Evolutionary conservation across 2,888 invertebrate species (phyloP).

Genomic region (Andrena praecox): DNA sequence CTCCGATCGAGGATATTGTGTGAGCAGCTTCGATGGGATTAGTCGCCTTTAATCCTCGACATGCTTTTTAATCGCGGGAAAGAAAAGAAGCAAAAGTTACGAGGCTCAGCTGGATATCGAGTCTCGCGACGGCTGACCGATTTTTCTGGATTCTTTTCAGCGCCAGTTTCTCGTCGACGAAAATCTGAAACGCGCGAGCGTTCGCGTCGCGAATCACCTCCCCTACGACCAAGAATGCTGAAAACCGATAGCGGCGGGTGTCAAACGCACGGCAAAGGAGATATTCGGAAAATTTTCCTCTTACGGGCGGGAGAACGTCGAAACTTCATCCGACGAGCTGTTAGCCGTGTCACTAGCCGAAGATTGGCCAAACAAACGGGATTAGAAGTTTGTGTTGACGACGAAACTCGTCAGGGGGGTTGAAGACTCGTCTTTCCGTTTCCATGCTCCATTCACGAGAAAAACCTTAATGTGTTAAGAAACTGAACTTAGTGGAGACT

Average conservation of each 20-base stretch:
- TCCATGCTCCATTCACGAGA: not conserved
- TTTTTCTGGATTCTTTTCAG: conserved; percentile 27
- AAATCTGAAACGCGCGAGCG: no score
- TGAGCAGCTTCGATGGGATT: conserved; percentile 7
- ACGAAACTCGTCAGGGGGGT: not conserved
- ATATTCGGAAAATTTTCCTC: conserved; percentile 29
- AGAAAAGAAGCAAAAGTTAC: conserved; percentile 17
- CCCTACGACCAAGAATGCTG: conserved; percentile 17
- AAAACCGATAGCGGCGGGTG: conserved; percentile 34
- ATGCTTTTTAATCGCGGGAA: conserved; percentile 34
- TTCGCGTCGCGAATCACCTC: not conserved
- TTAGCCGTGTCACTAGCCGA: conserved; percentile 10
- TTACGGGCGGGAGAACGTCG: not conserved
- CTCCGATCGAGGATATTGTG: conserved; percentile 11
- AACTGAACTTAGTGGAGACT: not conserved
- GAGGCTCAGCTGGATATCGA: conserved; percentile 28
- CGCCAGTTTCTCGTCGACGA: conserved; percentile 18
- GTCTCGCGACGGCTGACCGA: conserved; percentile 32
- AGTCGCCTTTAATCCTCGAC: conserved; percentile 22
- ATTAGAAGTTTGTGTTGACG: conserved; percentile 17
- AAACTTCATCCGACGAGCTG: conserved; percentile 27
- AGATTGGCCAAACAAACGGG: conserved; percentile 33
- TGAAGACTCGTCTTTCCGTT: not conserved
- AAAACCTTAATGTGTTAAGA: not conserved
- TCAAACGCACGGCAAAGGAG: conserved; percentile 29